Evolutionary conservation across 2,113 vertebrate species (phyloP).

Genomic region (Amblyopsis rosae): DNA sequence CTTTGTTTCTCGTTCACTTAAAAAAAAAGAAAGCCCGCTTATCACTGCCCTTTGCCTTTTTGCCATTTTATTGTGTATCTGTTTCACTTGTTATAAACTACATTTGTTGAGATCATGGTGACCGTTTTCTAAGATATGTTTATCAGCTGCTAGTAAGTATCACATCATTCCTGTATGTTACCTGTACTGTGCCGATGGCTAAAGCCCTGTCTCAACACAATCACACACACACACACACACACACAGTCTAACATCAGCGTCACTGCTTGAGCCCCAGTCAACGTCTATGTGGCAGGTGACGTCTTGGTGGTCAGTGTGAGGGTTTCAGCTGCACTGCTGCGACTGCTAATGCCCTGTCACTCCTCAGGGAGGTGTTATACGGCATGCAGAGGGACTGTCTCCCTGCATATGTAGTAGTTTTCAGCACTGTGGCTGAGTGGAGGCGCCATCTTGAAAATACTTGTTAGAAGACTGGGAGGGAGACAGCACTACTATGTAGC

Average conservation of each 20-base stretch:
- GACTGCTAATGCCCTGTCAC: conserved; percentile 74
- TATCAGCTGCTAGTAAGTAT: conserved; percentile 78
- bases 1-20: conserved; percentile 45
- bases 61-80: conserved; percentile 38
- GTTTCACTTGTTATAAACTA: conserved; percentile 51
- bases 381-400: conserved; percentile 61
- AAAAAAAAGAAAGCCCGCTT: conserved; percentile 56
- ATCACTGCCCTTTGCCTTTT: conserved; percentile 69
- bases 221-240: background rate
- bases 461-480: conserved; percentile 51
- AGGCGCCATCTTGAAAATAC: conserved; percentile 44
- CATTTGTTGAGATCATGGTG: conserved; percentile 69
- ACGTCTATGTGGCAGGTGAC: conserved; percentile 29
- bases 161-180: conserved; percentile 65
- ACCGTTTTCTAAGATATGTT: conserved; percentile 73
- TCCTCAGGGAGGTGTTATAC: conserved; percentile 78
- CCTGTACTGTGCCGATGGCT: conserved; percentile 11
- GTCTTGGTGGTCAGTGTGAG: conserved; percentile 30
- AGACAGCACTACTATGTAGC: conserved; percentile 80
- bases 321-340: conserved; percentile 55
- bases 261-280: conserved; percentile 14
- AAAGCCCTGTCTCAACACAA: conserved; percentile 19
- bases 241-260: no score
- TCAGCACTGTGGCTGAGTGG: conserved; percentile 46
- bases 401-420: conserved; percentile 73